Evolutionary conservation across 1,140 invertebrate species (phyloP).

Genomic region (Hypsibius dujardini): DNA sequence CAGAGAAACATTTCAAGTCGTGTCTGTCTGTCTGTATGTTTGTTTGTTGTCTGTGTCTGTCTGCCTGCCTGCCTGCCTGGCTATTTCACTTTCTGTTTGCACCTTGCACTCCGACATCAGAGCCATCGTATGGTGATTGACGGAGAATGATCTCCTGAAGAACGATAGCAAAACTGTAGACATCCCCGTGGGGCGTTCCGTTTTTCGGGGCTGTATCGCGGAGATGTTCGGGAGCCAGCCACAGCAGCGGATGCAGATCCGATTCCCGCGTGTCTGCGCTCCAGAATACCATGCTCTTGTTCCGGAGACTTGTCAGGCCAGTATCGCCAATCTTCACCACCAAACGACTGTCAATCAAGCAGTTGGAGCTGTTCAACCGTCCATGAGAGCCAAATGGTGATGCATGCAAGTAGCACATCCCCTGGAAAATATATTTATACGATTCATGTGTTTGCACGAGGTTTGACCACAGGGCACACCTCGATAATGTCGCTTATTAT

Average conservation of each 20-base stretch:
- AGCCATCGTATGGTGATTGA: conserved; percentile 45
- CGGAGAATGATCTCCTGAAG: conserved; percentile 64
- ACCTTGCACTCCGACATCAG: not conserved
- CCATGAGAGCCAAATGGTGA: conserved; percentile 80
- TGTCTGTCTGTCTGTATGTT: too few relatives aligned
- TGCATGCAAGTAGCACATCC: conserved; percentile 78
- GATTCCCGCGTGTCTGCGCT: not conserved
- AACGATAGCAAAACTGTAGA: conserved; percentile 71
- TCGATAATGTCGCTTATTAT: conserved; percentile 77
- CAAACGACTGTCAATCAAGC: conserved; percentile 89
- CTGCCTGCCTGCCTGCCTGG: too few relatives aligned
- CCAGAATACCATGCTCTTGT: conserved; percentile 20
- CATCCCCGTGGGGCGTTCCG: conserved; percentile 64
- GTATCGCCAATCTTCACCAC: conserved; percentile 94
- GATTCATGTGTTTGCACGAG: too few relatives aligned
- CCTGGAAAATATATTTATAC: conserved; percentile 38
- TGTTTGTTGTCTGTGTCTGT: too few relatives aligned
- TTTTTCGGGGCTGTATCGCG: conserved; percentile 31
- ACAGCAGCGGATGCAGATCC: conserved; percentile 38
- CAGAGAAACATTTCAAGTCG: too few relatives aligned
- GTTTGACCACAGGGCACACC: conserved; percentile 31
- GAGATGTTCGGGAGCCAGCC: conserved; percentile 80
- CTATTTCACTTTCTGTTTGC: too few relatives aligned
- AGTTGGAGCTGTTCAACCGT: conserved; percentile 86
- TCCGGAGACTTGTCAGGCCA: conserved; percentile 52